Conservation (phyloP, 2,797 vertebrate genomes). For the Lepidocolaptes lacrymiger region DNA sequence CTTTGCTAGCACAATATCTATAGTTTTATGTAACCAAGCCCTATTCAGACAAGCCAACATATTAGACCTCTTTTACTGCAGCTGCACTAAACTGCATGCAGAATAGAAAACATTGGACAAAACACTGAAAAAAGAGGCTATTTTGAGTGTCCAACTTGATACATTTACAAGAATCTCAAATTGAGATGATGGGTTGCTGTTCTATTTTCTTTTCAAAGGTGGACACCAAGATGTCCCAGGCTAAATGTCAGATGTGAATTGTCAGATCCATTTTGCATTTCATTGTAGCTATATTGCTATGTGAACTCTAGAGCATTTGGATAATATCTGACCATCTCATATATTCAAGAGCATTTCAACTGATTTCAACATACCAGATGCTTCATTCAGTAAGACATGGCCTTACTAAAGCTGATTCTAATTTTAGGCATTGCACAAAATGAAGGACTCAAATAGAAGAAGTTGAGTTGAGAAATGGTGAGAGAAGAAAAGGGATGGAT, state of each 20-base stretch:
- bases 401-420: not conserved
- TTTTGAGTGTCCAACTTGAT: constrained; percentile 5
- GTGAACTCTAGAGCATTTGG: not conserved
- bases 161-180: not conserved
- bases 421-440: not conserved
- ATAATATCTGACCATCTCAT: not conserved
- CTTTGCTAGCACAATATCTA: constrained; percentile 26
- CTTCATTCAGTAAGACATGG: not conserved
- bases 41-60: constrained; percentile 35
- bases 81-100: constrained; percentile 30
- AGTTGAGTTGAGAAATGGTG: not conserved
- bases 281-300: not conserved
- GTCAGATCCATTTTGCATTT: not conserved
- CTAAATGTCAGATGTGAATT: not conserved
- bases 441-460: not conserved
- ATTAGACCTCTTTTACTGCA: constrained; percentile 49
- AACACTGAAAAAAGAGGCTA: not conserved
- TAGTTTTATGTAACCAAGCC: constrained; percentile 26
- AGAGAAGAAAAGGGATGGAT: not conserved
- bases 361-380: not conserved
- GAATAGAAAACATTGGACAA: constrained; percentile 28
- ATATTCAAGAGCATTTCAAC: not conserved
- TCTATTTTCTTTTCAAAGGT: not conserved
- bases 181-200: not conserved
- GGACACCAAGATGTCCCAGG: not conserved